Percentiles rank a stretch among this genome's conserved stretches.
These are phyloP conservation scores for Dipodomys spectabilis DNA, from an alignment of 2,113 vertebrate genomes.

Conservation along the genomic window DNA sequence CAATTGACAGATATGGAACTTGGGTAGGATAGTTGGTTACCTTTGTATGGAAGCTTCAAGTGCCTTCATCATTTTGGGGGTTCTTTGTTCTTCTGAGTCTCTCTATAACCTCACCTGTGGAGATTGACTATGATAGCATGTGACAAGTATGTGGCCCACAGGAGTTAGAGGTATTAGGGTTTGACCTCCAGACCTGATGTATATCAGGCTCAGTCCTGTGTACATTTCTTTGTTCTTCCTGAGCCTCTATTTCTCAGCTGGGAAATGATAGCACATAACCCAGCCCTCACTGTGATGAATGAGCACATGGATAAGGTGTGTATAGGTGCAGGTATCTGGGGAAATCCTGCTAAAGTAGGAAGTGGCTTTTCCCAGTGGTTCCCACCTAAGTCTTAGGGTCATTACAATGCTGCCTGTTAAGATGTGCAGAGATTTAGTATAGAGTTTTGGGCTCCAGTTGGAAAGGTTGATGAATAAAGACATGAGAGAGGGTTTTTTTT, in stretches of 20 bases:
- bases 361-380: not conserved
- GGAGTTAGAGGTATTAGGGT: accelerated
- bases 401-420: not conserved
- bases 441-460: not conserved
- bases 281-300: not conserved
- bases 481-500: not conserved
- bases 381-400: not conserved
- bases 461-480: not conserved
- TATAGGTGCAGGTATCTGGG: not conserved
- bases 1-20: accelerated
- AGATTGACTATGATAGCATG: not conserved
- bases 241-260: not conserved
- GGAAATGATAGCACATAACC: not conserved
- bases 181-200: not conserved
- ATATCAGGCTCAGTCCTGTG: not conserved
- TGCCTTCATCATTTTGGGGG: not conserved
- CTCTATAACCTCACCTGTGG: accelerated
- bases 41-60: accelerated
- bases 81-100: not conserved
- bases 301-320: not conserved
- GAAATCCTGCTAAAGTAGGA: not conserved
- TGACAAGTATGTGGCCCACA: accelerated
- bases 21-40: too few relatives aligned
- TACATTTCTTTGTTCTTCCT: not conserved
- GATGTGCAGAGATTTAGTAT: not conserved